Percentiles rank a stretch among this genome's conserved stretches.
Evolutionary conservation across 1,140 invertebrate species (phyloP).

Genomic region (Heliconius eleuchia): DNA sequence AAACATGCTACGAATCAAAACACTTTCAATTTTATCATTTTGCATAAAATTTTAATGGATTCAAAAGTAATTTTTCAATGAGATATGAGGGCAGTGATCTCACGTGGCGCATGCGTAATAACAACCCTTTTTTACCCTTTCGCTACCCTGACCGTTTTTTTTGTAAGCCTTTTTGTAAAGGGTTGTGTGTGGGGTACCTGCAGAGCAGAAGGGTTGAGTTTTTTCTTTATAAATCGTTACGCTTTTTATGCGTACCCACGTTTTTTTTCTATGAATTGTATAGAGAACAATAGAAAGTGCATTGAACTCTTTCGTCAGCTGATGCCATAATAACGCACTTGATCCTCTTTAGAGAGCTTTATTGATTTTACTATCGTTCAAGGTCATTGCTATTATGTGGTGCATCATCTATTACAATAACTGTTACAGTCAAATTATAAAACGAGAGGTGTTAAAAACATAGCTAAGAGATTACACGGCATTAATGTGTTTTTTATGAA

Average conservation of each 20-base stretch:
- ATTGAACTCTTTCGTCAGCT: slow-evolving; percentile 79
- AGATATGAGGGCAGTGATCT: slow-evolving; percentile 73
- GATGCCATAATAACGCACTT: slow-evolving; percentile 76
- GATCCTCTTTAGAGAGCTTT: slow-evolving; percentile 54
- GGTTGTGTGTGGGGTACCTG: slow-evolving; percentile 78
- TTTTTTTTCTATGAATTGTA: slow-evolving; percentile 65
- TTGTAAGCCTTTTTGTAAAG: slow-evolving; percentile 76
- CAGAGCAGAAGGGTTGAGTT: slow-evolving; percentile 73
- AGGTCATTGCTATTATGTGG: slow-evolving; percentile 50
- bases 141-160: slow-evolving; percentile 71
- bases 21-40: slow-evolving; percentile 1
- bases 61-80: slow-evolving; percentile 64
- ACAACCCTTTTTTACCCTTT: slow-evolving; percentile 80
- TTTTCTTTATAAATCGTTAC: slow-evolving; percentile 68
- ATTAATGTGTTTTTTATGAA: no score
- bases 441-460: neutral
- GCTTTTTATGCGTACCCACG: slow-evolving; percentile 61
- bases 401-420: neutral
- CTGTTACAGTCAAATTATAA: neutral
- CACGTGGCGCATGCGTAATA: slow-evolving; percentile 72
- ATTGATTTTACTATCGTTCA: slow-evolving; percentile 73
- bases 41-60: slow-evolving; percentile 28
- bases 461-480: neutral
- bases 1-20: no score
- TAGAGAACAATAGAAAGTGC: slow-evolving; percentile 71